Conservation (phyloP, 2,113 vertebrate species). For the Siphamia tubifer region DNA sequence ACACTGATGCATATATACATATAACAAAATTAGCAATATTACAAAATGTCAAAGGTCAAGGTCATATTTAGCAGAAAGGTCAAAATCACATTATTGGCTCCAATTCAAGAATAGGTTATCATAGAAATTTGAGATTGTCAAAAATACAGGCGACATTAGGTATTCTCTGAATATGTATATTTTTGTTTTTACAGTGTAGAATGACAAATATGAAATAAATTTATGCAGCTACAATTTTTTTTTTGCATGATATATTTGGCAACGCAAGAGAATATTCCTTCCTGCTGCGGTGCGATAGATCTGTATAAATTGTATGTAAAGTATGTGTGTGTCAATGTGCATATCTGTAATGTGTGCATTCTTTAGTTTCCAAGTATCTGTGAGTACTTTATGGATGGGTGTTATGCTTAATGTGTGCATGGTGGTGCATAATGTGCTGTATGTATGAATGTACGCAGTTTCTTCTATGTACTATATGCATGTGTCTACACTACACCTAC, state of each 20-base stretch:
- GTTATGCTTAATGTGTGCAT: constrained; percentile 12
- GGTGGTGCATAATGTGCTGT: constrained; percentile 27
- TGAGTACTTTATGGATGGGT: constrained; percentile 13
- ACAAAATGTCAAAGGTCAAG: too few relatives aligned
- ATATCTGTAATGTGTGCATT: neutral
- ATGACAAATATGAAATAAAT: too few relatives aligned
- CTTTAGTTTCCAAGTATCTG: neutral
- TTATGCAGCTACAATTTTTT: too few relatives aligned
- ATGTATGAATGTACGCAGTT: neutral
- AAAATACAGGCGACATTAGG: too few relatives aligned
- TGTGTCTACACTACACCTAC: neutral
- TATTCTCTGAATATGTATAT: too few relatives aligned
- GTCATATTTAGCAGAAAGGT: too few relatives aligned
- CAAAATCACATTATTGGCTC: too few relatives aligned
- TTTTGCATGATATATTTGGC: constrained; percentile 48
- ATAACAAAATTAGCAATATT: too few relatives aligned
- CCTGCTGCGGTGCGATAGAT: neutral
- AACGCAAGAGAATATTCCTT: neutral
- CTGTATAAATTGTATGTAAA: neutral
- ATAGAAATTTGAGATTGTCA: too few relatives aligned
- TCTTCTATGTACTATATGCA: neutral
- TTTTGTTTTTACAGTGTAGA: too few relatives aligned
- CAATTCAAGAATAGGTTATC: too few relatives aligned
- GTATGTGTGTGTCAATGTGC: neutral
- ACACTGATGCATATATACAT: too few relatives aligned